Evolutionary conservation across 2,797 vertebrate genomes (phyloP).

Genomic region (Rhadinocentrus ornatus): DNA sequence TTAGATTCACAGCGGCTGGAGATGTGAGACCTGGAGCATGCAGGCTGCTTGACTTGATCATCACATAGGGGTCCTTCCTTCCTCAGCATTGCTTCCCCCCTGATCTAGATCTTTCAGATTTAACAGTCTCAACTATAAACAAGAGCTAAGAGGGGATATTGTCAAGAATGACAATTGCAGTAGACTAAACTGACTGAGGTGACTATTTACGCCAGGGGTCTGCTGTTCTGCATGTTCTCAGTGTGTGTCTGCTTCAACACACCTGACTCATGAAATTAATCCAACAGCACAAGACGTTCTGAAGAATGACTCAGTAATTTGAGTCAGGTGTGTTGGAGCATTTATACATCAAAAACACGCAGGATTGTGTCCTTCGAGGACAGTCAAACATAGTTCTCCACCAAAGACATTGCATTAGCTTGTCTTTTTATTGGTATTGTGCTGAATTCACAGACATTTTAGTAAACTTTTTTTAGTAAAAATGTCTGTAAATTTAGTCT

Average conservation of each 20-base stretch:
- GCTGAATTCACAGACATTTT: too few species aligned
- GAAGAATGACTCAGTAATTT: too few species aligned
- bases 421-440: too few species aligned
- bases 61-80: conserved; percentile 75
- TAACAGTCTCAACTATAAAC: conserved; percentile 43
- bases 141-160: conserved; percentile 32
- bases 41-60: conserved; percentile 54
- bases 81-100: conserved; percentile 48
- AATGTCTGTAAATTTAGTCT: too few species aligned
- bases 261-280: too few species aligned
- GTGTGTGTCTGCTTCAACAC: too few species aligned
- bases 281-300: too few species aligned
- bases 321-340: too few species aligned
- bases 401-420: background rate
- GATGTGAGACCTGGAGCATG: conserved; percentile 59
- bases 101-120: conserved; percentile 69
- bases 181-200: conserved; percentile 30
- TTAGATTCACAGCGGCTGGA: conserved; percentile 39
- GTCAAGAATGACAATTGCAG: conserved; percentile 15
- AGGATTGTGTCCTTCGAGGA: too few species aligned
- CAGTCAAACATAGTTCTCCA: background rate
- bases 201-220: background rate
- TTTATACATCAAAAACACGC: too few species aligned
- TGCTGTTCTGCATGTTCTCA: too few species aligned
- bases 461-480: too few species aligned